These are phyloP conservation scores for Agriopis aurantiaria DNA, from an alignment of 2,888 invertebrate species.

Conservation along the genomic window DNA sequence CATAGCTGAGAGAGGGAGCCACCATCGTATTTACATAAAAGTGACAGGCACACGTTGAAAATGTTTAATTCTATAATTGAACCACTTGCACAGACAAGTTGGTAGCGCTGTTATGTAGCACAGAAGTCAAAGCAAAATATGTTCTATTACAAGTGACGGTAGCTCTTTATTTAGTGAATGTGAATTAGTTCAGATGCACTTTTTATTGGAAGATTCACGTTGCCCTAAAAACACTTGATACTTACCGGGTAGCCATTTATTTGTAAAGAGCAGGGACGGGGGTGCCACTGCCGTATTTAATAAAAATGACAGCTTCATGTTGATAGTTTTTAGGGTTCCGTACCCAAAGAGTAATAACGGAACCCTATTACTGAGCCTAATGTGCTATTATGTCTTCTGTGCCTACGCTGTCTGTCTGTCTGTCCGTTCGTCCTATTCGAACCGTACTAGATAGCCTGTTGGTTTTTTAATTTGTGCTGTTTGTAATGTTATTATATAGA, in stretches of 20 bases:
- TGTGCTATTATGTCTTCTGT: too few relatives aligned
- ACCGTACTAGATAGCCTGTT: too few relatives aligned
- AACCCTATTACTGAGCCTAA: too few relatives aligned
- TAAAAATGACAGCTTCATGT: too few relatives aligned
- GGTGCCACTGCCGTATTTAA: too few relatives aligned
- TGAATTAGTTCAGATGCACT: not conserved
- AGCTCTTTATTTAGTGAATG: not conserved
- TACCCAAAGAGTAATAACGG: too few relatives aligned
- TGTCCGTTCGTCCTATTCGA: too few relatives aligned
- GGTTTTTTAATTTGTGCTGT: too few relatives aligned
- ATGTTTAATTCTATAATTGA: not conserved
- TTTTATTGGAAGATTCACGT: constrained; percentile 3
- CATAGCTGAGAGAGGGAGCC: not conserved
- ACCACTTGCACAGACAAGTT: not conserved
- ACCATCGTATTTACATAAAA: not conserved
- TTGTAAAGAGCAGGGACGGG: too few relatives aligned
- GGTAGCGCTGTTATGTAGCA: not conserved
- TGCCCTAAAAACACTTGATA: not conserved
- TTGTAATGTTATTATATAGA: too few relatives aligned
- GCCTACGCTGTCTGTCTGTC: too few relatives aligned
- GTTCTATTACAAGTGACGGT: not conserved
- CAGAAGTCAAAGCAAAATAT: not conserved
- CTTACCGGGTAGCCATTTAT: not conserved
- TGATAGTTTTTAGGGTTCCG: too few relatives aligned
- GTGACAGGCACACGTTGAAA: not conserved